A percentile compares a stretch with the other conserved stretches of the same genome.
These are phyloP conservation scores for Ophion slaviceki DNA, from an alignment of 2,888 invertebrate species.

Conservation along the genomic window DNA sequence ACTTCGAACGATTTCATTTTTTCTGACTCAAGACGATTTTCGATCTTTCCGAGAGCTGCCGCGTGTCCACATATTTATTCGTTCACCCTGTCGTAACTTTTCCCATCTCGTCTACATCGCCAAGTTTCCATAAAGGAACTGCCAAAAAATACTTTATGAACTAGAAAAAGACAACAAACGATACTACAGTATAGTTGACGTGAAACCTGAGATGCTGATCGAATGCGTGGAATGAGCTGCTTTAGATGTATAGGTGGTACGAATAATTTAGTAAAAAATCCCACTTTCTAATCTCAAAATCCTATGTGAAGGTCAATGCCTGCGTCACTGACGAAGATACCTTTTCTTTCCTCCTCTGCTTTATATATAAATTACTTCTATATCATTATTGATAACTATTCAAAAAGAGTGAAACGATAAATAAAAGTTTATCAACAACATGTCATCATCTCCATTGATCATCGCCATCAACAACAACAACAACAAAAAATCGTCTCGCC, in stretches of 20 bases:
- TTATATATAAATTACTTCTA: constrained; percentile 44
- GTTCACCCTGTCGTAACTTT: background rate
- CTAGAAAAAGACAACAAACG: constrained; percentile 18
- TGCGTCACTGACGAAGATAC: constrained; percentile 64
- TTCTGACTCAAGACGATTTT: background rate
- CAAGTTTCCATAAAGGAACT: background rate
- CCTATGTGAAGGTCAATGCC: constrained; percentile 77
- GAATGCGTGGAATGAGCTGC: constrained; percentile 83
- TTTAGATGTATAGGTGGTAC: constrained; percentile 85
- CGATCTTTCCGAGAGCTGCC: constrained; percentile 19
- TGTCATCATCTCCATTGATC: constrained; percentile 69
- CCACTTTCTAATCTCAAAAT: constrained; percentile 81
- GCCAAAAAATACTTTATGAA: constrained; percentile 33
- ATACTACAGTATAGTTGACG: constrained; percentile 63
- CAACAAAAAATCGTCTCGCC: constrained; percentile 71
- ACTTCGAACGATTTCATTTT: background rate
- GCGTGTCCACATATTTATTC: constrained; percentile 1
- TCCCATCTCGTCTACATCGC: background rate
- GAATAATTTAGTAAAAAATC: constrained; percentile 82
- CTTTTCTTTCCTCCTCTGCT: constrained; percentile 58
- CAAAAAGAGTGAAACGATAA: constrained; percentile 29
- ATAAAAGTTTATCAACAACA: constrained; percentile 54
- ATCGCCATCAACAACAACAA: constrained; percentile 71
- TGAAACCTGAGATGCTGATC: constrained; percentile 76
- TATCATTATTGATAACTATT: constrained; percentile 49